Evolutionary conservation across 2,888 invertebrate genomes (phyloP), one percentile per base, ranked within the genome.

Genomic region (Pecten maximus): DNA sequence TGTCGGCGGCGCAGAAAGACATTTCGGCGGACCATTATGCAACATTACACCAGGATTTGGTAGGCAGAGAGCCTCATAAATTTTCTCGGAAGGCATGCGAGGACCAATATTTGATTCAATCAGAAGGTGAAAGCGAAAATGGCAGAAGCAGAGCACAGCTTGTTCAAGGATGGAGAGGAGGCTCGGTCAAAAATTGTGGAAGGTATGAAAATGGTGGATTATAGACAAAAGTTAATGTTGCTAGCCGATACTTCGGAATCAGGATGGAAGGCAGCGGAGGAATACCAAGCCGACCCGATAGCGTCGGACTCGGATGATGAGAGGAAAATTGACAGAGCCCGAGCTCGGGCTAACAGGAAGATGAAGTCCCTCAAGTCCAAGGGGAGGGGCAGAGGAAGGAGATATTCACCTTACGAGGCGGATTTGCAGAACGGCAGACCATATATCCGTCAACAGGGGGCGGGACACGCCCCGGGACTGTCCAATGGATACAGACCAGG

Each of bases 401-500:
- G 23, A 54, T 54, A 54, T 16, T 54, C 19, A 54, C 50, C 50
- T 10, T 54, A 54, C 15, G 50, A 54, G 4, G 12, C 50, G 2
- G 50, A 54, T 54, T 16, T 10, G 50, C 15, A 54, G 50, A 23
- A 23, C 16, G 2, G 50, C n/a, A n/a, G n/a, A 54, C 50, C 3
- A 54, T 54, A 54, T 54, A 12, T 54, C 3, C 50, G 12, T 54
- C 50, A 54, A 19, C 50, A 54, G 50, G 50, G 19, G 15, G 19
- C 19, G 4, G 50, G 19, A 54, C 50, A 54, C 50, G 50, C 23
- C 50, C 50, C 15, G 15, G 8, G 88, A 88, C 10, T 16, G 88
- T 28, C 8, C 40, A 12, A n/a, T 23, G 40, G n/a, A 40, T 40
- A 1, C 28, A 40, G 88, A 40, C 90, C 88, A 40, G 90, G 90